Conservation (phyloP, 2,797 vertebrate species). For the Hephaestus fuliginosus region DNA sequence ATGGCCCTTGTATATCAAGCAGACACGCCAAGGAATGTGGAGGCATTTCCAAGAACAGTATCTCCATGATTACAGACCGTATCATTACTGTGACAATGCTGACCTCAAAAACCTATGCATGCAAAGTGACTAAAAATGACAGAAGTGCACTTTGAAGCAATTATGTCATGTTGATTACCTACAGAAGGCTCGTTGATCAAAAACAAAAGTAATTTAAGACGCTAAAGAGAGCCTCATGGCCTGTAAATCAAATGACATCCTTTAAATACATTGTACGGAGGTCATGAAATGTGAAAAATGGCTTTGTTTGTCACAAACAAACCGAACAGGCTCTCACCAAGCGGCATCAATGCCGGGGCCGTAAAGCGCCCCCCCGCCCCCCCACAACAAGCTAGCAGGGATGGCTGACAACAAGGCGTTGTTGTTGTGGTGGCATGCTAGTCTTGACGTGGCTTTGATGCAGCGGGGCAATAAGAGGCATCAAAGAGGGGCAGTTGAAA, state of each 20-base stretch:
- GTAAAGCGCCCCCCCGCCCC: slow-evolving; percentile 33
- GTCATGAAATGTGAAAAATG: slow-evolving; percentile 64
- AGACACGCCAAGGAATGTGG: slow-evolving; percentile 59
- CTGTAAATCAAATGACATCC: slow-evolving; percentile 57
- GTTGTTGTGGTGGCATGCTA: slow-evolving; percentile 62
- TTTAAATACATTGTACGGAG: slow-evolving; percentile 53
- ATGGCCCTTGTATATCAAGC: slow-evolving; percentile 46
- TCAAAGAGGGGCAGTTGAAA: slow-evolving; percentile 59
- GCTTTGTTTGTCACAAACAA: slow-evolving; percentile 69
- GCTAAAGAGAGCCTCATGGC: slow-evolving; percentile 26
- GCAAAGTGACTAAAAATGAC: slow-evolving; percentile 54
- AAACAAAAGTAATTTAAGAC: slow-evolving; percentile 61
- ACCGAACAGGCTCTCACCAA: slow-evolving; percentile 59
- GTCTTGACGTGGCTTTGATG: slow-evolving; percentile 68
- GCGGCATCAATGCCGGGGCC: slow-evolving; percentile 34
- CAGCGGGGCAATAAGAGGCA: slow-evolving; percentile 55
- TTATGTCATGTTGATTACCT: slow-evolving; percentile 52
- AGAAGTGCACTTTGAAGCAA: slow-evolving; percentile 45
- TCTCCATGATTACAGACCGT: slow-evolving; percentile 62
- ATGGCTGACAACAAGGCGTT: slow-evolving; percentile 57
- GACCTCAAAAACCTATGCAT: slow-evolving; percentile 58
- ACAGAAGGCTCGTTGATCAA: slow-evolving; percentile 33
- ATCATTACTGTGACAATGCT: slow-evolving; percentile 64
- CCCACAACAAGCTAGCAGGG: slow-evolving; percentile 40
- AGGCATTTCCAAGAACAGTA: slow-evolving; percentile 59